Evolutionary conservation across 2,888 invertebrate species (phyloP), one percentile per base, ranked within the genome.

Genomic region (Poecilus cupreus): DNA sequence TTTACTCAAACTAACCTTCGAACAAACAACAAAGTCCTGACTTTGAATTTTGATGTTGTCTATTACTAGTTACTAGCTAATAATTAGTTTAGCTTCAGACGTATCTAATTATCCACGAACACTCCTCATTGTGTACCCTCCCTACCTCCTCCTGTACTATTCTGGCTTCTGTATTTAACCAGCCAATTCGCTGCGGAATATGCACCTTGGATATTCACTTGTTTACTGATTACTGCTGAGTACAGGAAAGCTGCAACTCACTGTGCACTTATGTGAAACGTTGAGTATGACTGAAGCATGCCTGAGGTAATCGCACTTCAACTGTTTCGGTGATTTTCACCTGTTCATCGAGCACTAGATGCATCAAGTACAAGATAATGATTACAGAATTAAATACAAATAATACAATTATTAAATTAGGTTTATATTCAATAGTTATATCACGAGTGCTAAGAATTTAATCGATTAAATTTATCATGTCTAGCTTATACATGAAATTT

Each of bases 21-120:
- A 32, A 32, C 32, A 32, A 32, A 32, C 32, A 6, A 32, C 32
- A 32, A 32, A 32, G 32, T 32, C 32, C 49, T 49, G 49, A 49
- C 11, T 20, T 22, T 18, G 18, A 54, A 20, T 54, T 54, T 54
- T 54, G 54, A 20, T 18, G 22, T 24, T 60, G 22, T 60, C 11
- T 46, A 46, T 46, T 13, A n/a, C 46, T 46, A 46, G 46, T 24
- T 60, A 26, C 24, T 39, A 46, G 46, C 26, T 74, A 74, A 74
- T 74, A 74, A 74, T 74, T 49, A 74, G 46, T 74, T 46, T 74
- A 74, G 74, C 16, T 24, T 24, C 74, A 74, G 74, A 74, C 74
- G 22, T 74, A 74, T 74, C 49, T 74, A 74, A 74, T 51, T 74
- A 74, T 74, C 51, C 16, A 22, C 26, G 20, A 32, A 22, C 74